Evolutionary conservation across 2,888 invertebrate species (phyloP), one percentile per base, ranked within the genome.

Genomic region (Rhagium mordax): DNA sequence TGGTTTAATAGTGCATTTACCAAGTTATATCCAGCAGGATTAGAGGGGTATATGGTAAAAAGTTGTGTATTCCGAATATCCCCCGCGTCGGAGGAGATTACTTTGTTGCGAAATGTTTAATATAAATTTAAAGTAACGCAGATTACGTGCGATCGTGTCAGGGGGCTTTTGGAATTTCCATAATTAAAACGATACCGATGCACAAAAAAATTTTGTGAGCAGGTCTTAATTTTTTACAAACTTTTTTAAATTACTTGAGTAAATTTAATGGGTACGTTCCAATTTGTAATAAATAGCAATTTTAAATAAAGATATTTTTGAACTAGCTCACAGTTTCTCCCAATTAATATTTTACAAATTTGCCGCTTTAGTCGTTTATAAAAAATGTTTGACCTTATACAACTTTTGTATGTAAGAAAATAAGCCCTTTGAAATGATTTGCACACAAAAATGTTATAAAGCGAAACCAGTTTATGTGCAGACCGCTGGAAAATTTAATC

Each of bases 401-500:
- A n/a, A n/a, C n/a, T n/a, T n/a, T n/a, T n/a, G n/a, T n/a, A 33
- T 60, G 33, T 18, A 15, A 10, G 16, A 29, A 5, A 33, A 15
- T n/a, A 65, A 53, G 51, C 51, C 53, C 33, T 51, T 6, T 13
- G 20, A 16, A 29, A 66, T 55, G 21, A 66, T 51, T 48, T 51
- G 41, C 51, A 16, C 24, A 55, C 41, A 41, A 29, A 33, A 41
- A 55, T 29, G 21, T 27, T 21, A n/a, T 41, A 18, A 57, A 57
- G 67, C 24, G 47, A 67, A 57, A 41, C 61, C 33, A 60, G 48
- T 57, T 70, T 64, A 55, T 55, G 55, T 55, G 51, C 53, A 55
- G 57, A 64, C 64, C 64, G 57, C 70, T 64, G 70, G 62, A 64
- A 64, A 70, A 70, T 70, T 29, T 57, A 64, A 70, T 64, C 55